Percentiles rank a stretch among this genome's conserved stretches.
Evolutionary conservation across 2,113 vertebrate genomes (phyloP).

Genomic region (Ascaphus truei): DNA sequence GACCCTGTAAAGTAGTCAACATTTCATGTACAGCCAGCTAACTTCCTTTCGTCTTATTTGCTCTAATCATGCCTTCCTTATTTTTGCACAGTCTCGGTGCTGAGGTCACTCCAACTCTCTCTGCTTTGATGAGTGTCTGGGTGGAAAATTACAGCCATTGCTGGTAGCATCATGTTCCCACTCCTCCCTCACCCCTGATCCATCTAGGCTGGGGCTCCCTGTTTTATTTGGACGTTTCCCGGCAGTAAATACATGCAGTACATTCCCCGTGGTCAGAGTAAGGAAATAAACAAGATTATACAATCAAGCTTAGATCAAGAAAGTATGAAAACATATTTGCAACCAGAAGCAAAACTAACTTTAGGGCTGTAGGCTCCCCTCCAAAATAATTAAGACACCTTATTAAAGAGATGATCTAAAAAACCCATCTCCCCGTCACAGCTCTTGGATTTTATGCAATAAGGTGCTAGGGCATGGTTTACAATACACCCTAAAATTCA

Average conservation of each 20-base stretch:
- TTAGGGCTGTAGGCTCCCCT: too few relatives aligned
- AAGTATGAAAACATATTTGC: not conserved
- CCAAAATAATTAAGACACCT: too few relatives aligned
- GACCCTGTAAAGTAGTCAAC: slow-evolving; percentile 2
- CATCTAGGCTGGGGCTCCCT: not conserved
- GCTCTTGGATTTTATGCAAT: too few relatives aligned
- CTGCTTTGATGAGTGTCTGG: slow-evolving; percentile 28
- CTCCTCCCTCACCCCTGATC: not conserved
- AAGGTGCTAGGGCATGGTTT: too few relatives aligned
- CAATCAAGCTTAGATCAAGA: slow-evolving; percentile 14
- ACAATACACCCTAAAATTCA: too few relatives aligned
- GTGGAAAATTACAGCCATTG: slow-evolving; percentile 64
- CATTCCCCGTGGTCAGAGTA: slow-evolving; percentile 4
- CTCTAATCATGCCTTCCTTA: slow-evolving; percentile 43
- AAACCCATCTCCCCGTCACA: too few relatives aligned
- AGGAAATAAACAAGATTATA: slow-evolving; percentile 21
- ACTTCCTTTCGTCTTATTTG: slow-evolving; percentile 50
- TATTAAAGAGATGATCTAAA: too few relatives aligned
- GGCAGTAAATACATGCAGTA: slow-evolving; percentile 1
- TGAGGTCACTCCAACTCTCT: slow-evolving; percentile 44
- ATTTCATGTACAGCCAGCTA: slow-evolving; percentile 30
- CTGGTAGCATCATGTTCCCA: not conserved
- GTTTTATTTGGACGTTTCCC: slow-evolving; percentile 2
- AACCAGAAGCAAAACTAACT: too few relatives aligned
- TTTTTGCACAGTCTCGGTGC: slow-evolving; percentile 43